Evolutionary conservation across 2,888 invertebrate genomes (phyloP), one percentile per base, ranked within the genome.

Genomic region (Tetropium fuscum): DNA sequence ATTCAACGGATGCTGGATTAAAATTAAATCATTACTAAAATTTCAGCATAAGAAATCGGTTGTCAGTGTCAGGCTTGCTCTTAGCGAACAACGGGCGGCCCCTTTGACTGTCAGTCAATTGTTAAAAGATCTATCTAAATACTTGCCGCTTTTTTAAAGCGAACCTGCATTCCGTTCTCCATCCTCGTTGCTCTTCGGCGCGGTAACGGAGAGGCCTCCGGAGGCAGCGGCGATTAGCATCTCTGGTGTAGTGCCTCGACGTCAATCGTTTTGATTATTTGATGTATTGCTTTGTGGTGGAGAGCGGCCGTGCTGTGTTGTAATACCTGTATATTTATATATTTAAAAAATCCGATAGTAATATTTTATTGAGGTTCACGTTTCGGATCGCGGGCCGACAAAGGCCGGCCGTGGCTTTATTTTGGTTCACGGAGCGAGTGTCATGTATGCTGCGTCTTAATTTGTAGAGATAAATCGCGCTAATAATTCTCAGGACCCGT

Each of bases 91-190:
- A 68, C 64, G 49, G 73, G 74, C 75, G 75, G 75, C 73, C 53
- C 68, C 75, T 76, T 76, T 76, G 74, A 74, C 65, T 73, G 74
- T 76, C 75, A 76, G 69, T 76, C 75, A 76, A 76, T 74, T 74
- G 75, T 74, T 76, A 74, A 76, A 74, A 74, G 74, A 76, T 76
- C 75, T 72, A 74, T 76, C 72, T 74, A 74, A 76, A 76, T 76
- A 74, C 72, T 71, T 68, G 67, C 70, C 69, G 67, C 64, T 58
- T 34, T 56, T 61, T 59, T 58, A 20, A 45, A 47, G 51, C 40
- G 18, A 19, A 16, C 43, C 41, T 47, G 16, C 32, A 41, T 48
- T 19, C 6, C 6, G 10, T 22, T 51, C 10, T 8, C 25, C 18
- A 13, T 44, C 38, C 19, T 36, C 36, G 20, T 58, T 32, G 22